Evolutionary conservation across 2,888 invertebrate species (phyloP).

Genomic region (Hirudinaria manillensis): DNA sequence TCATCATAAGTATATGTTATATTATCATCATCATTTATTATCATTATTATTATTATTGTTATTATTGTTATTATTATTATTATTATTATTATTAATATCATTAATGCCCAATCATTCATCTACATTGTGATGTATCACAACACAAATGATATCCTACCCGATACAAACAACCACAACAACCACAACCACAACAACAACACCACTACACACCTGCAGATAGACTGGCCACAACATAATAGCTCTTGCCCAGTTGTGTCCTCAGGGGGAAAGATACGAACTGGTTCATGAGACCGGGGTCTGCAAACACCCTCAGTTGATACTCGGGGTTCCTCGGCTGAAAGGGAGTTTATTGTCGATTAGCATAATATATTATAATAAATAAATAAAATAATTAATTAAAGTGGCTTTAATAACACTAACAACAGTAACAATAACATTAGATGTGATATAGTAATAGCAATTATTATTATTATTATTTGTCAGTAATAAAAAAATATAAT

Average conservation of each 20-base stretch:
- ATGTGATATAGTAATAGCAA: no score
- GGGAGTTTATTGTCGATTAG: neutral
- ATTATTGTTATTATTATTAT: neutral
- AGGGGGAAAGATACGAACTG: conserved; percentile 1
- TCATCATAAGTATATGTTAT: neutral
- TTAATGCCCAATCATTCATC: neutral
- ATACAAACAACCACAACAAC: neutral
- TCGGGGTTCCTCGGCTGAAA: neutral
- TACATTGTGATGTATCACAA: neutral
- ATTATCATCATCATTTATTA: neutral
- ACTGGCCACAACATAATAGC: neutral
- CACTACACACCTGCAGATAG: neutral
- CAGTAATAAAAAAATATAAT: no score
- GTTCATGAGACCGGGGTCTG: neutral
- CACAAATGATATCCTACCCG: neutral
- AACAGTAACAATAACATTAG: no score
- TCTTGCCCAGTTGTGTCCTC: neutral
- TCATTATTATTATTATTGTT: neutral
- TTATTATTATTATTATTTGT: no score
- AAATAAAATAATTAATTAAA: neutral
- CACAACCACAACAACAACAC: neutral
- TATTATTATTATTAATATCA: neutral
- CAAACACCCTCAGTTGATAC: neutral
- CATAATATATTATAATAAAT: neutral
- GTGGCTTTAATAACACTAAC: no score